These are phyloP conservation scores for Hydrolagus colliei DNA, from an alignment of 2,797 vertebrate genomes.

Conservation along the genomic window DNA sequence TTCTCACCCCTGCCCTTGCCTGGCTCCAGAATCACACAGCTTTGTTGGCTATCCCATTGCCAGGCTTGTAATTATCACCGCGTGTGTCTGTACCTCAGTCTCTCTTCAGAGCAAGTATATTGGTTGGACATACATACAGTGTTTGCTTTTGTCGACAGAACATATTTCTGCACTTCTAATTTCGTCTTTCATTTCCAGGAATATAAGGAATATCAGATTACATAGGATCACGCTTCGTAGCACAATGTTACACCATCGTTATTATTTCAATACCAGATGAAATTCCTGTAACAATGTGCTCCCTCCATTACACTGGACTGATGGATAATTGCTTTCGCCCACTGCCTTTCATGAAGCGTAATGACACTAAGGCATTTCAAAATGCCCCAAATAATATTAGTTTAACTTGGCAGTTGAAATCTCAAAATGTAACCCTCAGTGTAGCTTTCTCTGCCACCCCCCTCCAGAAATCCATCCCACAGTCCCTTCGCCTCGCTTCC, in stretches of 20 bases:
- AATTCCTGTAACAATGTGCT: neutral
- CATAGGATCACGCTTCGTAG: neutral
- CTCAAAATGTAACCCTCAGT: neutral
- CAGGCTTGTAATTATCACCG: neutral
- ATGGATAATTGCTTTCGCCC: neutral
- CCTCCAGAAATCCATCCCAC: too few species aligned
- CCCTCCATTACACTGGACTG: neutral
- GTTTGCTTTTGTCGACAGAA: slow-evolving; percentile 11
- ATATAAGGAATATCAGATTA: neutral
- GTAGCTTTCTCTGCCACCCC: neutral
- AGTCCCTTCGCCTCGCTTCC: too few species aligned
- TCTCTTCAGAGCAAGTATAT: neutral
- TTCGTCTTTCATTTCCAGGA: slow-evolving; percentile 3
- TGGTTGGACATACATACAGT: neutral
- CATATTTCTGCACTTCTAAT: neutral
- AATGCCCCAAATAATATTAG: neutral
- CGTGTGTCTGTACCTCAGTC: neutral
- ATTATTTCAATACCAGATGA: neutral
- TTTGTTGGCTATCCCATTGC: neutral
- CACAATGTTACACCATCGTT: neutral
- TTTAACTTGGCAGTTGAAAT: neutral
- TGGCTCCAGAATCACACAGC: neutral
- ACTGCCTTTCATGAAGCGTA: neutral
- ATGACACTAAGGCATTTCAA: neutral
- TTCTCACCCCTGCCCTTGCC: neutral